phyloP scores from a whole-genome alignment of 1,140 invertebrate species.

The Eufriesea mexicana region DNA sequence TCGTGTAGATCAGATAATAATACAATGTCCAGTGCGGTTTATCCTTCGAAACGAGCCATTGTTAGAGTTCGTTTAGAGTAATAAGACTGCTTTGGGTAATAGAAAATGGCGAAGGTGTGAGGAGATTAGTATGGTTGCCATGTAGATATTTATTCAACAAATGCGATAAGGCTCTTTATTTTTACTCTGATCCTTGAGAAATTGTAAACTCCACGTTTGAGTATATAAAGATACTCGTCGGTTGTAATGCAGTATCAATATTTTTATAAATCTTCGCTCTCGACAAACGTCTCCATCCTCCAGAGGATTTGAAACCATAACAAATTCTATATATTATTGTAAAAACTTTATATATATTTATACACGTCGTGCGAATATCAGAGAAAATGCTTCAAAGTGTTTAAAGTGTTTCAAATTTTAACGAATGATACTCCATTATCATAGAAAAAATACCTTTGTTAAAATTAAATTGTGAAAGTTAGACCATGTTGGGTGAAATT shows the following conservation, averaged over 20 bases:
- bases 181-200: not conserved
- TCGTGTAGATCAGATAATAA: not conserved
- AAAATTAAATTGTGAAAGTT: not conserved
- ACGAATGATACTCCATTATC: not conserved
- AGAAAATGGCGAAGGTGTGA: not conserved
- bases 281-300: not conserved
- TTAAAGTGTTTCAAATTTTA: not conserved
- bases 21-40: not conserved
- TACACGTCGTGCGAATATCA: not conserved
- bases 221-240: not conserved
- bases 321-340: not conserved
- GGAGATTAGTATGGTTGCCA: conserved; percentile 11
- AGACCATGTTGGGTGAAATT: not conserved
- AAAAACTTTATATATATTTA: conserved; percentile 21
- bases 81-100: conserved; percentile 32
- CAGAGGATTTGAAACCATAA: not conserved
- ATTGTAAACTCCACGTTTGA: not conserved
- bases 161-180: conserved; percentile 7
- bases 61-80: not conserved
- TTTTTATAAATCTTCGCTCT: conserved; percentile 30
- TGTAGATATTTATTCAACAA: conserved; percentile 44
- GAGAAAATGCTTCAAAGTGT: not conserved
- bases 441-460: not conserved
- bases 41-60: not conserved
- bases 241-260: not conserved